These are phyloP conservation scores for Anhinga rufa DNA, from an alignment of 2,113 vertebrate species.

Conservation along the genomic window DNA sequence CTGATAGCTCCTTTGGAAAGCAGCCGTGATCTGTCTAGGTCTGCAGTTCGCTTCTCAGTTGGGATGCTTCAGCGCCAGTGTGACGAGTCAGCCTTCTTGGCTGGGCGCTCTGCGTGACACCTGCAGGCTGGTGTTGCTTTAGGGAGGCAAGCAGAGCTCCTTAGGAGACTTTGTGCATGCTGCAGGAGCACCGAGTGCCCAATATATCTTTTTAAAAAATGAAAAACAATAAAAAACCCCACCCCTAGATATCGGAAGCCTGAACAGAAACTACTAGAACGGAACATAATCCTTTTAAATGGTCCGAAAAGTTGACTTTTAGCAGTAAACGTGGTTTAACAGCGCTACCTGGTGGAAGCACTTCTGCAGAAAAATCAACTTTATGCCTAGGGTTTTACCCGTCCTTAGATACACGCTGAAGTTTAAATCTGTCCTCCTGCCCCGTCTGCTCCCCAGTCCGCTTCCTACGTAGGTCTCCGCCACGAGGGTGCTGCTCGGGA, in stretches of 20 bases:
- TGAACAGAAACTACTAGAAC: background rate
- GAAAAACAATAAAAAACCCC: background rate
- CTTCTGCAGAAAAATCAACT: accelerated
- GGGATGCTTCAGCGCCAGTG: background rate
- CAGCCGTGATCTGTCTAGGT: background rate
- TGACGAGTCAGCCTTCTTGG: accelerated
- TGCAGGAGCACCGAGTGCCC: background rate
- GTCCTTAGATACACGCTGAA: too few relatives aligned
- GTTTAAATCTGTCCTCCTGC: too few relatives aligned
- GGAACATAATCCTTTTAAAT: accelerated
- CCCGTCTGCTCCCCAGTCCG: background rate
- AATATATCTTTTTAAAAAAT: background rate
- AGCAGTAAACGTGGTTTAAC: background rate
- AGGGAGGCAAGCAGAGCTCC: background rate
- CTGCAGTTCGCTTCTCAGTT: background rate
- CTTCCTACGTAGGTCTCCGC: background rate
- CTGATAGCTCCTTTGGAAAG: background rate
- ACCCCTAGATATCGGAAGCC: background rate
- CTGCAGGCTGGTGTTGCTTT: background rate
- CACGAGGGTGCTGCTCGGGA: accelerated
- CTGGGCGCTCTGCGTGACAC: accelerated
- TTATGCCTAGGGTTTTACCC: accelerated
- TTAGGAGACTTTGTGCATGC: accelerated
- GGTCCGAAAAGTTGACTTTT: background rate
- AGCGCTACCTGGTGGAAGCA: slow-evolving; percentile 28